Base-by-base conservation (phyloP, 2,797 vertebrate species). In the Lepus oiostolus region DNA sequence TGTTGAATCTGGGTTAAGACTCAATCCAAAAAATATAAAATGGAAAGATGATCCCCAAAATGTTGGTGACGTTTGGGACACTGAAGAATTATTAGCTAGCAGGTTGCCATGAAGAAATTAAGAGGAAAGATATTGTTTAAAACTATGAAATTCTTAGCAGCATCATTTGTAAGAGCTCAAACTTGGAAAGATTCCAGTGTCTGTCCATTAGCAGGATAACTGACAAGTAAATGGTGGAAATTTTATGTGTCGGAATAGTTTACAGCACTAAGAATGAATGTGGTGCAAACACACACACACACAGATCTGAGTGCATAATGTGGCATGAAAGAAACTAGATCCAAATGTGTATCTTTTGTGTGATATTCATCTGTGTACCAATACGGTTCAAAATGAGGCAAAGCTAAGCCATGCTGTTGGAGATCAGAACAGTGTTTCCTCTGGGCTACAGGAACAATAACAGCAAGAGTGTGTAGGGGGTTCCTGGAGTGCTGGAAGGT, bases 71-170 rank as follows among this genome's bases (percentile, higher is more conserved):
- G 47, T 67, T 92, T 47, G 67, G 62, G 62, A 60, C 28, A 26
- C 74, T 50, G 26, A 86, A 5, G 54, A 47, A n/a, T 72, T 77
- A 42, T 77, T 47, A 85, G 52, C 52, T 17, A 63, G 21, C 13
- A 47, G 26, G 70, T 86, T 72, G 72, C 35, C 24, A 77, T 58
- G 19, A 72, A 70, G 32, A 88, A 87, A 85, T 28, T 47, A 88
- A 22, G 52, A 58, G 22, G 52, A 58, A 90, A 94, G 52, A 63
- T 54, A 35, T 47, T 32, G 52, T 62, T 76, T 85, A 38, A 85
- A n/a, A 85, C 50, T 58, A n/a, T 60, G 24, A 67, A n/a, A 85
- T 79, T 84, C 72, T 72, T 50, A 84, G 65, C 71, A 88, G 38
- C 22, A 12, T 19, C 42, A 11, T 72, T 58, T 67, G 17, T 85